Evolutionary conservation across 2,888 invertebrate genomes (phyloP).

Genomic region (Pyrochroa serraticornis): DNA sequence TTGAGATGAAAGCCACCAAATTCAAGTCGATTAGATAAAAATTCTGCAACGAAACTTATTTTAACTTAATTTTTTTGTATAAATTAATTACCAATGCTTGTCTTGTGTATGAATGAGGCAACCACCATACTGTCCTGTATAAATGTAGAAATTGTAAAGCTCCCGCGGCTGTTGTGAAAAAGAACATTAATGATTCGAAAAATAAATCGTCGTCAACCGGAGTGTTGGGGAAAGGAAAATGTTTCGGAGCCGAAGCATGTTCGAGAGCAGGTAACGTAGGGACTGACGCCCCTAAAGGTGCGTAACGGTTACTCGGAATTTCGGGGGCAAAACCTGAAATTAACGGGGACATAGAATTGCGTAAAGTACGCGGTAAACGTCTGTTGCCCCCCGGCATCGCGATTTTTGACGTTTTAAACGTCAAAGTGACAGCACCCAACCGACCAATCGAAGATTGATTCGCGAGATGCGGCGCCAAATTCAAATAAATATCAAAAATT

Average conservation of each 20-base stretch:
- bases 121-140: slow-evolving; percentile 97
- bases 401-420: background rate
- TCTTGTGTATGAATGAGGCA: slow-evolving; percentile 88
- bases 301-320: slow-evolving; percentile 43
- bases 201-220: slow-evolving; percentile 80
- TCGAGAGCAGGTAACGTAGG: slow-evolving; percentile 52
- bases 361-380: slow-evolving; percentile 44
- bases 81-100: slow-evolving; percentile 77
- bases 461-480: background rate
- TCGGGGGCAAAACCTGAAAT: slow-evolving; percentile 46
- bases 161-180: slow-evolving; percentile 78
- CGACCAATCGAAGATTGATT: background rate
- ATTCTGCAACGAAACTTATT: slow-evolving; percentile 72
- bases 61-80: background rate
- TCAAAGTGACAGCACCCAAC: background rate
- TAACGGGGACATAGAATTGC: slow-evolving; percentile 41
- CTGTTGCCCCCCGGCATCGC: slow-evolving; percentile 42
- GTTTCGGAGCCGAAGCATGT: slow-evolving; percentile 70
- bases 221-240: slow-evolving; percentile 80
- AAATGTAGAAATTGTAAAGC: slow-evolving; percentile 92
- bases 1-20: slow-evolving; percentile 81
- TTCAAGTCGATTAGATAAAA: slow-evolving; percentile 92
- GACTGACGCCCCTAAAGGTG: slow-evolving; percentile 43
- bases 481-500: background rate
- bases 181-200: slow-evolving; percentile 85